phyloP scores from a whole-genome alignment of 2,113 vertebrate species.

The Lasiurus cinereus region DNA sequence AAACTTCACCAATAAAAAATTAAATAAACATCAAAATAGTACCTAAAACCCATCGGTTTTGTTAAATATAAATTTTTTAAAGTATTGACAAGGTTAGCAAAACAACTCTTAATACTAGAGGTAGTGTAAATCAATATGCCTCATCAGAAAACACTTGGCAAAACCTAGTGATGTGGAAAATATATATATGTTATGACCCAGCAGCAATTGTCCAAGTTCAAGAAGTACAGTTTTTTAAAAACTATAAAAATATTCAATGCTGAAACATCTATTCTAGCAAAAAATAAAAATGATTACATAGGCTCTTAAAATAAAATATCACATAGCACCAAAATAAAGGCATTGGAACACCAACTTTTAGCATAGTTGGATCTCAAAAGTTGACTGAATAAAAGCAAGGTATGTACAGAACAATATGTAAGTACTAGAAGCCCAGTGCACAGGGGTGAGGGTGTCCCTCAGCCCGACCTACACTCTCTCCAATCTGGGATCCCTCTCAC shows the following conservation, averaged over 20 bases:
- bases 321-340: neutral
- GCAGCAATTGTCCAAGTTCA: neutral
- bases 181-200: neutral
- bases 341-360: neutral
- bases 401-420: neutral
- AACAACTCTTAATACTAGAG: neutral
- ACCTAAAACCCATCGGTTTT: neutral
- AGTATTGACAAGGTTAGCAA: neutral
- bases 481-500: too few species aligned
- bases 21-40: neutral
- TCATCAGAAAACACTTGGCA: neutral
- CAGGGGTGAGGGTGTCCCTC: too few species aligned
- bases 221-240: neutral
- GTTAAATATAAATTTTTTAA: neutral
- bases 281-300: neutral
- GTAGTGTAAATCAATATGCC: neutral
- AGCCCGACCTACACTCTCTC: too few species aligned
- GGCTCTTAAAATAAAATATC: neutral
- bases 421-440: neutral
- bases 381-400: neutral
- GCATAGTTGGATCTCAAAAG: neutral
- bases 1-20: conserved; percentile 24
- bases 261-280: neutral
- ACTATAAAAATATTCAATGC: neutral
- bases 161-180: conserved; percentile 8